phyloP scores from a whole-genome alignment of 2,888 invertebrate genomes.

The Onthophagus sagittarius region DNA sequence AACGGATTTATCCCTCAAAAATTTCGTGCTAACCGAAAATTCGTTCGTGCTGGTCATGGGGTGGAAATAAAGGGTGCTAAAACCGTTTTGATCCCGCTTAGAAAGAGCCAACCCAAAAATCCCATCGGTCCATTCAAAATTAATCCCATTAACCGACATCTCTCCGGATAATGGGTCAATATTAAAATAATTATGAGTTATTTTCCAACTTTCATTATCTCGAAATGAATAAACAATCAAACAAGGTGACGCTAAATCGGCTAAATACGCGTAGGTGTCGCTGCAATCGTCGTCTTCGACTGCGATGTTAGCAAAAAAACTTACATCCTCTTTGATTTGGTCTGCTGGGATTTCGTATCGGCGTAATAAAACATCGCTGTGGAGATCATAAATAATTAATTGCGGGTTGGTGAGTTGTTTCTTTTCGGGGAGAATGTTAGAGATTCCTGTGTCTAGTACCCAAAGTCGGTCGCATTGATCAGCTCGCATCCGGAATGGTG shows the following conservation, averaged over 20 bases:
- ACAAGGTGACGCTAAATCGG: slow-evolving; percentile 65
- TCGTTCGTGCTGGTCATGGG: slow-evolving; percentile 74
- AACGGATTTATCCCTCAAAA: slow-evolving; percentile 59
- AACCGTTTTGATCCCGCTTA: slow-evolving; percentile 61
- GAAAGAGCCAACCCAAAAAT: slow-evolving; percentile 71
- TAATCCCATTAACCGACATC: slow-evolving; percentile 65
- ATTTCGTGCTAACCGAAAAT: slow-evolving; percentile 68
- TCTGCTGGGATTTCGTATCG: slow-evolving; percentile 61
- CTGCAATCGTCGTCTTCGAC: slow-evolving; percentile 72
- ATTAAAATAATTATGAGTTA: slow-evolving; percentile 56
- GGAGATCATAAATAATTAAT: slow-evolving; percentile 68
- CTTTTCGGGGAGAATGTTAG: slow-evolving; percentile 55
- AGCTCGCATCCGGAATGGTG: slow-evolving; percentile 68
- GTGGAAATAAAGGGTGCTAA: slow-evolving; percentile 73
- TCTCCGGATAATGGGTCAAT: slow-evolving; percentile 65
- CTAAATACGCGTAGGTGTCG: slow-evolving; percentile 69
- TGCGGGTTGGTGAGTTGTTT: slow-evolving; percentile 57
- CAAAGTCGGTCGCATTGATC: slow-evolving; percentile 75
- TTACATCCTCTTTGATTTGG: slow-evolving; percentile 60
- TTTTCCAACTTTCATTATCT: slow-evolving; percentile 68
- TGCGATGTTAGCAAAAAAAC: slow-evolving; percentile 72
- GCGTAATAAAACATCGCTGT: slow-evolving; percentile 65
- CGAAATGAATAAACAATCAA: slow-evolving; percentile 75
- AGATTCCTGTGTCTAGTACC: slow-evolving; percentile 72
- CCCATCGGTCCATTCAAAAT: slow-evolving; percentile 74